Conservation (phyloP, 2,113 vertebrate genomes). For the Pagrus major region DNA sequence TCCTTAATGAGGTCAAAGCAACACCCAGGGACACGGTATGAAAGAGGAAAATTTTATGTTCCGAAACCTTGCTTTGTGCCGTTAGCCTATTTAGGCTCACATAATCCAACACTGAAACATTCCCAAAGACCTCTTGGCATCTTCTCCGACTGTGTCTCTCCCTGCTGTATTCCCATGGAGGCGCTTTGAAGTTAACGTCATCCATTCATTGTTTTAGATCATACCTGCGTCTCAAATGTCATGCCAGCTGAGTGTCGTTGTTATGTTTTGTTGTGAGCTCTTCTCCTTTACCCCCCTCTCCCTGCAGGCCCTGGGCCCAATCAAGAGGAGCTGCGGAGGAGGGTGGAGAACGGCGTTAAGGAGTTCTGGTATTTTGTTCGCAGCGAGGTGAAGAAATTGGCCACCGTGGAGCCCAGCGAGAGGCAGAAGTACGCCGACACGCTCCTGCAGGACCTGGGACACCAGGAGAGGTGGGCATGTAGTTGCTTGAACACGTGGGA, state of each 20-base stretch:
- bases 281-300: constrained; percentile 7
- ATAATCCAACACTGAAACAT: constrained; percentile 25
- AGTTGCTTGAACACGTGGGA: not conserved
- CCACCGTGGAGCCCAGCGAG: constrained; percentile 87
- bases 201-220: constrained; percentile 34
- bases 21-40: constrained; percentile 53
- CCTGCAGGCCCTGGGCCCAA: constrained; percentile 90
- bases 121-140: constrained; percentile 28
- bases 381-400: constrained; percentile 96
- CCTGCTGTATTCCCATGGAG: constrained; percentile 19
- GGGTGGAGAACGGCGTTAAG: constrained; percentile 95
- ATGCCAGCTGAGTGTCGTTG: constrained; percentile 29
- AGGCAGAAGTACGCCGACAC: constrained; percentile 90
- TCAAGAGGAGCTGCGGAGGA: constrained; percentile 93
- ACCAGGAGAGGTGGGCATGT: constrained; percentile 92
- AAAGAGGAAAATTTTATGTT: constrained; percentile 35
- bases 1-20: constrained; percentile 75
- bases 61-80: constrained; percentile 21
- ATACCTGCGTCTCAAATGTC: constrained; percentile 25
- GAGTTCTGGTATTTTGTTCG: constrained; percentile 99
- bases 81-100: constrained; percentile 17
- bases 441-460: constrained; percentile 94
- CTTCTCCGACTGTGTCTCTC: not conserved
- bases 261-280: constrained; percentile 8
- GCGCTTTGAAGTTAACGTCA: constrained; percentile 23